Evolutionary conservation across 2,797 vertebrate species (phyloP).

Genomic region (Notolepis coatsorum): DNA sequence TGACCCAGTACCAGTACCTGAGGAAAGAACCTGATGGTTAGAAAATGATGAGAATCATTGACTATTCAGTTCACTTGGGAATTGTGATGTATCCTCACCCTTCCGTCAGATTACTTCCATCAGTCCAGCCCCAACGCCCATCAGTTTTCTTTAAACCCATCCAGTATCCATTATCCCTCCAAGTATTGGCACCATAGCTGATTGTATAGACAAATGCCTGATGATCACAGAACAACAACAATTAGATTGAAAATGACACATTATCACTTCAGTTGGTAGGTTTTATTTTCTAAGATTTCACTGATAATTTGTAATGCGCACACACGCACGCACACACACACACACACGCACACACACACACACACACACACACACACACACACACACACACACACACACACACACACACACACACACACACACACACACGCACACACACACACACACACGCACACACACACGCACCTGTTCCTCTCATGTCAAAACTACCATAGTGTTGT

Average conservation of each 20-base stretch:
- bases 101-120: slow-evolving; percentile 4
- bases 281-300: not conserved
- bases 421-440: too few relatives aligned
- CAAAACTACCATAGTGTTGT: too few relatives aligned
- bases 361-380: too few relatives aligned
- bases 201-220: slow-evolving; percentile 38
- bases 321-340: not conserved
- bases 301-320: not conserved
- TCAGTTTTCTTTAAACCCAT: slow-evolving; percentile 46
- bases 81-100: slow-evolving; percentile 33
- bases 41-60: not conserved
- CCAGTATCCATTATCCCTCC: slow-evolving; percentile 33
- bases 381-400: too few relatives aligned
- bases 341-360: too few relatives aligned
- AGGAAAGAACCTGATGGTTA: not conserved
- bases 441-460: too few relatives aligned
- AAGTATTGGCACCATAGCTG: rapidly evolving
- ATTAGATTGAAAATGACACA: not conserved
- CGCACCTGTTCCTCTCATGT: too few relatives aligned
- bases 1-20: slow-evolving; percentile 30
- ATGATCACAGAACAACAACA: not conserved
- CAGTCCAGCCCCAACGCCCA: slow-evolving; percentile 54
- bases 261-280: too few relatives aligned
- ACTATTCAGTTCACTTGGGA: too few relatives aligned
- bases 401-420: too few relatives aligned